Conservation (phyloP, 2,797 vertebrate species). For the Phoxinus dragarum region DNA sequence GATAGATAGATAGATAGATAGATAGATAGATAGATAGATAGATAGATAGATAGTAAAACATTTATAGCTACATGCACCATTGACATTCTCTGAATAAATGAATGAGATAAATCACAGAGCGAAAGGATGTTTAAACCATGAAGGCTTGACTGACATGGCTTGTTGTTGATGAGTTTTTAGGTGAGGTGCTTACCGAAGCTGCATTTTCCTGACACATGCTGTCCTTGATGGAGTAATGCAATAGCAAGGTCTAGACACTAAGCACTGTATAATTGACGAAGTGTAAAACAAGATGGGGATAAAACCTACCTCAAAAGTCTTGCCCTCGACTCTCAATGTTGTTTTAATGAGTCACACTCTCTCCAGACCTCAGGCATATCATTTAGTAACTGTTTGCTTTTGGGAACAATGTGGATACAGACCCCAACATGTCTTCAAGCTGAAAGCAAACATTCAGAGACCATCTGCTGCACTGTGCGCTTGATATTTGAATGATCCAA, state of each 20-base stretch:
- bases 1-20: too few relatives aligned
- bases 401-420: conserved; percentile 2
- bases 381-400: conserved; percentile 35
- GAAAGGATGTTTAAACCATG: background rate
- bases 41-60: too few relatives aligned
- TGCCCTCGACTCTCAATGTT: conserved; percentile 59
- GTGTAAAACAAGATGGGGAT: conserved; percentile 80
- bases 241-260: conserved; percentile 75
- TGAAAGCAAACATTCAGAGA: conserved; percentile 23
- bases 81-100: background rate
- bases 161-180: conserved; percentile 37
- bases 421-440: conserved; percentile 14
- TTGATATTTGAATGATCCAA: background rate
- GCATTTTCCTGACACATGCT: conserved; percentile 35
- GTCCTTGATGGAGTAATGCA: conserved; percentile 59
- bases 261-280: conserved; percentile 80
- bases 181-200: conserved; percentile 22
- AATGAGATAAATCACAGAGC: background rate
- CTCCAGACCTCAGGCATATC: conserved; percentile 31
- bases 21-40: too few relatives aligned
- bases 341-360: conserved; percentile 61
- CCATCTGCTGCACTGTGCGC: background rate
- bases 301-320: conserved; percentile 61
- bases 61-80: background rate
- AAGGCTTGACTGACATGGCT: background rate